phyloP scores from a whole-genome alignment of 2,113 vertebrate species.

The Crotalus viridis region DNA sequence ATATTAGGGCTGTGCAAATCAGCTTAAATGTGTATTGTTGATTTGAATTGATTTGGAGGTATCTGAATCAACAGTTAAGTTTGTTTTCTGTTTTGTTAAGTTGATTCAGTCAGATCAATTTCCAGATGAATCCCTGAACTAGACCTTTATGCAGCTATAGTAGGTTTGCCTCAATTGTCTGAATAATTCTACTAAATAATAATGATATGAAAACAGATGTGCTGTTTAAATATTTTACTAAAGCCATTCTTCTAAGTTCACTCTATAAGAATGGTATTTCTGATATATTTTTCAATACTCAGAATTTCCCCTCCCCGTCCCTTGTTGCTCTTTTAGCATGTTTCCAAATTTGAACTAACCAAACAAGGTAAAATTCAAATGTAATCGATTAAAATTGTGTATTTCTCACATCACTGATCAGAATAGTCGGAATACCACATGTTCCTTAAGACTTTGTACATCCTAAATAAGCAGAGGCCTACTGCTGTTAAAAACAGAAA shows the following conservation, averaged over 20 bases:
- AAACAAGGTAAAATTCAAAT: neutral
- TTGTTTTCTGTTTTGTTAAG: neutral
- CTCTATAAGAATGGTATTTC: neutral
- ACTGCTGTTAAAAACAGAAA: neutral
- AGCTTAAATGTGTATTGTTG: neutral
- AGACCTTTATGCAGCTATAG: neutral
- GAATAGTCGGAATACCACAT: neutral
- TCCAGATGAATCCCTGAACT: neutral
- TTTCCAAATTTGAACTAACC: neutral
- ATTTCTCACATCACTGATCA: neutral
- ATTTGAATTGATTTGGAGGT: neutral
- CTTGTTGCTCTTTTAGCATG: neutral
- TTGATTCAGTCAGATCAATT: neutral
- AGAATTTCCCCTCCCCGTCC: neutral
- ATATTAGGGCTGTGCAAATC: neutral
- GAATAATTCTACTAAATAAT: neutral
- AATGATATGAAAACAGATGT: neutral
- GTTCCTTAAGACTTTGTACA: neutral
- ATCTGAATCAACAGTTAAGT: neutral
- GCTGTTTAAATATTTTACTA: neutral
- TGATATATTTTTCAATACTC: neutral
- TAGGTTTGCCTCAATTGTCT: neutral
- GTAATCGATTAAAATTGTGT: neutral
- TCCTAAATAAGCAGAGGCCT: slow-evolving; percentile 7
- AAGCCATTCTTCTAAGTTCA: neutral